These are phyloP conservation scores for Propsilocerus akamusi DNA, from an alignment of 1,140 invertebrate species.

Conservation along the genomic window DNA sequence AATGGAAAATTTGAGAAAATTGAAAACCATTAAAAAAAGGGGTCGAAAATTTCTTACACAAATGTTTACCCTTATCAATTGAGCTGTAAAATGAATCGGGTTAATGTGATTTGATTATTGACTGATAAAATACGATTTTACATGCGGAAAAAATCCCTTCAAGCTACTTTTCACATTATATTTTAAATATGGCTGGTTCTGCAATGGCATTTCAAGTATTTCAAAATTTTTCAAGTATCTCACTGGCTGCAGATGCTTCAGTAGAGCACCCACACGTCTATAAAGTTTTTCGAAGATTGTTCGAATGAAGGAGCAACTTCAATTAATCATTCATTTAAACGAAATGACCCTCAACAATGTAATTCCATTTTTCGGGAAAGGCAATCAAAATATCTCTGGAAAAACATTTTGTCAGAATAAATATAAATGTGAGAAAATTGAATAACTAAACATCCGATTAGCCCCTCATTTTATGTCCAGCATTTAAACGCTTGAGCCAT, in stretches of 20 bases:
- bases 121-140: constrained; percentile 4
- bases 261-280: too few species aligned
- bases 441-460: constrained; percentile 4
- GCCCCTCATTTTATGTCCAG: neutral
- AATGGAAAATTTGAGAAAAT: neutral
- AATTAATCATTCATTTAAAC: constrained; percentile 3
- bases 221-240: neutral
- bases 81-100: constrained; percentile 3
- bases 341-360: neutral
- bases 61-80: constrained; percentile 4
- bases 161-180: neutral
- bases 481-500: neutral
- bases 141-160: neutral
- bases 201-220: constrained; percentile 1
- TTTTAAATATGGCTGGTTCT: constrained; percentile 1
- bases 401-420: constrained; percentile 2
- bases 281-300: too few species aligned
- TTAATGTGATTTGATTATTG: constrained; percentile 2
- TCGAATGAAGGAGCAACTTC: constrained; percentile 2
- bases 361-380: neutral
- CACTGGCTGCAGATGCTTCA: too few species aligned
- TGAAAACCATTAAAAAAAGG: neutral
- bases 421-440: neutral
- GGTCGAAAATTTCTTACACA: neutral
- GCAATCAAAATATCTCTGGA: neutral